Conservation (phyloP, 2,888 invertebrate genomes). For the Cremastobaeus sp. region DNA sequence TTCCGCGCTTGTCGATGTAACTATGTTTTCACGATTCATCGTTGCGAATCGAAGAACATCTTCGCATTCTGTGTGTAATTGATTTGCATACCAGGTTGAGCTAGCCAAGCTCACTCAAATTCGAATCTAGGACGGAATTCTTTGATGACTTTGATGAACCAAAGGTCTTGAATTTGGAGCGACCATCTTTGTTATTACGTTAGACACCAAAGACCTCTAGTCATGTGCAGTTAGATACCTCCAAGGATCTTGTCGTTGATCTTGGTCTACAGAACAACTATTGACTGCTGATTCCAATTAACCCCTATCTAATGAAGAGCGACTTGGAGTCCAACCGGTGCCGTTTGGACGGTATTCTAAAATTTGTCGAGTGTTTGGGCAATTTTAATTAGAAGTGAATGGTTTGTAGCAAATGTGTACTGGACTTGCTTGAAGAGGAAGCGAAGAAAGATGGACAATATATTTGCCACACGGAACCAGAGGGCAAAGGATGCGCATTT, state of each 20-base stretch:
- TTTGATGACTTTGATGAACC: constrained; percentile 43
- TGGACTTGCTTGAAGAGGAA: constrained; percentile 27
- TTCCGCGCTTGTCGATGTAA: constrained; percentile 33
- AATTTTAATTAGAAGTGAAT: neutral
- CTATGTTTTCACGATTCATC: constrained; percentile 33
- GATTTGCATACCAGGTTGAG: constrained; percentile 8
- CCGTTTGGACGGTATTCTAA: too few relatives aligned
- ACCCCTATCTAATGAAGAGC: neutral
- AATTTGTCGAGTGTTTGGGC: neutral
- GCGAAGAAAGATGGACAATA: constrained; percentile 70
- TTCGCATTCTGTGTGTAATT: constrained; percentile 23
- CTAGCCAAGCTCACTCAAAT: neutral
- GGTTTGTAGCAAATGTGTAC: neutral
- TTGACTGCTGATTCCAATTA: constrained; percentile 65
- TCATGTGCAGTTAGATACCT: constrained; percentile 65
- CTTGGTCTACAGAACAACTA: constrained; percentile 75
- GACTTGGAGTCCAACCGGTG: neutral
- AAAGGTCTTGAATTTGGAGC: constrained; percentile 60
- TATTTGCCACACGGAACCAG: constrained; percentile 66
- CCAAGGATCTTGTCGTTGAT: constrained; percentile 73
- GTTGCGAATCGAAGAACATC: constrained; percentile 29
- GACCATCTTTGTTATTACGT: constrained; percentile 71
- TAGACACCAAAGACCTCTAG: constrained; percentile 68
- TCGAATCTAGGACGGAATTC: constrained; percentile 9
- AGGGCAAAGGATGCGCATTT: constrained; percentile 62